Conservation (phyloP, 2,797 vertebrate species). For the Pseudochirops corinnae region DNA sequence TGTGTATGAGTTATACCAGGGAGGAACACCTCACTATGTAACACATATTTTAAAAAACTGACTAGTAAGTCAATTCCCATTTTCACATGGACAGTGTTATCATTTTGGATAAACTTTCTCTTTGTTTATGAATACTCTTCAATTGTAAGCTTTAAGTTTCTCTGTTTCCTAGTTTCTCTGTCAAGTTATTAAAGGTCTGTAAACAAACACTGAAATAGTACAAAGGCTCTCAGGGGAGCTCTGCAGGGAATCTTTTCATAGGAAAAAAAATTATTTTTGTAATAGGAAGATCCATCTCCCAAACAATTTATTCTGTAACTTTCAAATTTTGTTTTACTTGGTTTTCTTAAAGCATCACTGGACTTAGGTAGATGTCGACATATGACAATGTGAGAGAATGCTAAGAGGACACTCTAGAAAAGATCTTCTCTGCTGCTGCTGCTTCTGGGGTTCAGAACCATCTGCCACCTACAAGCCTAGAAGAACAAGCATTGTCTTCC, state of each 20-base stretch:
- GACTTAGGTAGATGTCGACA: neutral
- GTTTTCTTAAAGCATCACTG: neutral
- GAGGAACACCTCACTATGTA: neutral
- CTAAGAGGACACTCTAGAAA: neutral
- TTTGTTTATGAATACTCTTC: neutral
- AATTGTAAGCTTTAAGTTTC: neutral
- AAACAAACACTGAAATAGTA: neutral
- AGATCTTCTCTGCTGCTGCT: neutral
- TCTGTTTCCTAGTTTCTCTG: neutral
- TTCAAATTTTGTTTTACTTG: neutral
- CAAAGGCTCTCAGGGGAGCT: neutral
- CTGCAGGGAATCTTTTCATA: neutral
- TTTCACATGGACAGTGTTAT: neutral
- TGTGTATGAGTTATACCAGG: neutral
- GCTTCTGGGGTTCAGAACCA: neutral
- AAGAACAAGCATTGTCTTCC: neutral
- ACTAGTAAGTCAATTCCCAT: neutral
- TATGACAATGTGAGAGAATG: neutral
- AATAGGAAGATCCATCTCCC: neutral
- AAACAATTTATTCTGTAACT: neutral
- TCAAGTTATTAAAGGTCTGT: neutral
- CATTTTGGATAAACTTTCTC: neutral
- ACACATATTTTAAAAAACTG: neutral
- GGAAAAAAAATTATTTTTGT: neutral
- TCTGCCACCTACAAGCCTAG: neutral